These are phyloP conservation scores for Montifringilla adamsi DNA, from an alignment of 2,113 vertebrate species.

Conservation along the genomic window DNA sequence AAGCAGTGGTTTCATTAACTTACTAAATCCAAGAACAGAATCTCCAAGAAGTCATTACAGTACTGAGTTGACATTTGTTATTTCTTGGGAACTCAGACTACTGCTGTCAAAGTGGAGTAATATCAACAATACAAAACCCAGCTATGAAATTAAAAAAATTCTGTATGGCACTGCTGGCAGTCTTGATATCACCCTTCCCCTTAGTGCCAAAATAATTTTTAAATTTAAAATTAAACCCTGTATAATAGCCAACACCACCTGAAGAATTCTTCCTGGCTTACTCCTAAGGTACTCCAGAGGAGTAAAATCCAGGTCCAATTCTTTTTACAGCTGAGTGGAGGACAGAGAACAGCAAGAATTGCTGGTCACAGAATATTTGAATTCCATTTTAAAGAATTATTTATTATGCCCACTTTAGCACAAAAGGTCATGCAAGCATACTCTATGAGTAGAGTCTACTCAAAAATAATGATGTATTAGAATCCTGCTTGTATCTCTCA, in stretches of 20 bases:
- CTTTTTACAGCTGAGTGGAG: not conserved
- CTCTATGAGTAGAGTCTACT: not conserved
- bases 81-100: not conserved
- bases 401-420: not conserved
- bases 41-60: conserved; percentile 21
- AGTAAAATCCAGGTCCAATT: not conserved
- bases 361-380: not conserved
- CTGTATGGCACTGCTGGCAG: not conserved
- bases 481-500: not conserved
- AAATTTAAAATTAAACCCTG: not conserved
- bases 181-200: not conserved
- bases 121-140: not conserved
- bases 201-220: not conserved
- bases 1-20: conserved; percentile 5
- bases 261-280: not conserved
- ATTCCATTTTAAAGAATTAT: not conserved
- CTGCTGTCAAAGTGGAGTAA: conserved; percentile 4
- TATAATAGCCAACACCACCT: not conserved
- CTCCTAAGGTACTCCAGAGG: not conserved
- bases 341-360: not conserved
- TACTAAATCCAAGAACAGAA: conserved; percentile 27
- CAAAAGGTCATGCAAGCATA: not conserved
- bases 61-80: not conserved
- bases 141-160: not conserved
- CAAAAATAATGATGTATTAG: not conserved